Evolutionary conservation across 2,797 vertebrate species (phyloP).

Genomic region (Podargus strigoides): DNA sequence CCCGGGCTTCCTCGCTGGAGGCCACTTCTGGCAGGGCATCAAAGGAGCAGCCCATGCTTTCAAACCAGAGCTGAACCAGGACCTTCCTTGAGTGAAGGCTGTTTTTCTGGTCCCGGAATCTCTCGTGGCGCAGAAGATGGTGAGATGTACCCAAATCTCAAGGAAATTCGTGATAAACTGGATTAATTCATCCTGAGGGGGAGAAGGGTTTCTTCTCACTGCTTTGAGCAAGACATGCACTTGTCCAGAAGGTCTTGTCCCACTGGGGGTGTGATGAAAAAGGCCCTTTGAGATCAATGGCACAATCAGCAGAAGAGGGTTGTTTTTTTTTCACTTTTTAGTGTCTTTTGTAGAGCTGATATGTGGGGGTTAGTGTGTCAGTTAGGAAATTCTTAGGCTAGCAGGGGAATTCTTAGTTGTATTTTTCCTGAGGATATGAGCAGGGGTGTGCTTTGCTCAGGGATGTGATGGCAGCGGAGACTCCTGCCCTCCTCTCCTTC

Average conservation of each 20-base stretch:
- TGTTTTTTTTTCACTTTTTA: not conserved
- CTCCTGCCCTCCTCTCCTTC: not conserved
- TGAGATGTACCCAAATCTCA: not conserved
- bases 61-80: not conserved
- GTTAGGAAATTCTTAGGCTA: not conserved
- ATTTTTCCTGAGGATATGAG: not conserved
- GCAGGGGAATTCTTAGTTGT: not conserved
- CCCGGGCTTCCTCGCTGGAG: slow-evolving; percentile 9
- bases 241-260: not conserved
- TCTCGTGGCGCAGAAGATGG: rapidly evolving
- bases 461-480: not conserved
- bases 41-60: not conserved
- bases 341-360: not conserved
- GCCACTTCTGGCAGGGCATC: slow-evolving; percentile 27
- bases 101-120: not conserved
- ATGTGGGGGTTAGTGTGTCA: not conserved
- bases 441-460: not conserved
- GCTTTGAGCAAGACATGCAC: rapidly evolving
- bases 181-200: not conserved
- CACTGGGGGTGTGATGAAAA: not conserved
- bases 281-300: not conserved
- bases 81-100: not conserved
- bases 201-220: not conserved
- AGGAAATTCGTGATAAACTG: not conserved
- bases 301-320: not conserved